Conservation (phyloP, 2,797 vertebrate genomes). For the Rhabdophis nuchalis region DNA sequence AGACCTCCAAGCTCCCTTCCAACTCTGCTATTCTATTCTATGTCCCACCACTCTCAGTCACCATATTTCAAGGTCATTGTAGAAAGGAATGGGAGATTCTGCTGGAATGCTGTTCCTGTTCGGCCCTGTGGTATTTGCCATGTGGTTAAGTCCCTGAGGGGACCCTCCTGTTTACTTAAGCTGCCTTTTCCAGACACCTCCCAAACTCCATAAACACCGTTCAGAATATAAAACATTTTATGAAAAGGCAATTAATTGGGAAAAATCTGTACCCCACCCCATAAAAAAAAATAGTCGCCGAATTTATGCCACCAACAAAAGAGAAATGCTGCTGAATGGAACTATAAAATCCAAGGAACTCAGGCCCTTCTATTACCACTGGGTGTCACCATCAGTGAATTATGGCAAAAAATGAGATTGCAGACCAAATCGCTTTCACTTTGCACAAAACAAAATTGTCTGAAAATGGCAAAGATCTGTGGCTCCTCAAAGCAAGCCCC, state of each 20-base stretch:
- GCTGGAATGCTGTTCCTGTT: background rate
- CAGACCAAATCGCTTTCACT: slow-evolving; percentile 60
- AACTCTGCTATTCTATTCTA: no score
- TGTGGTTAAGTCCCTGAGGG: background rate
- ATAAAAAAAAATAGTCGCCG: background rate
- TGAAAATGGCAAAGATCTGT: slow-evolving; percentile 3
- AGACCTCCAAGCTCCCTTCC: no score
- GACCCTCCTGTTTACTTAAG: background rate
- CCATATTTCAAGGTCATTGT: background rate
- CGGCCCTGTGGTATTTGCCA: background rate
- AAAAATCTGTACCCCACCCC: slow-evolving; percentile 55
- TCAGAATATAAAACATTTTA: slow-evolving; percentile 11
- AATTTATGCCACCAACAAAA: slow-evolving; percentile 59
- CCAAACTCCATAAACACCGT: background rate
- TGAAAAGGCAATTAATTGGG: slow-evolving; percentile 48
- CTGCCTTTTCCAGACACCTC: background rate
- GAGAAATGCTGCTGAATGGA: slow-evolving; percentile 56
- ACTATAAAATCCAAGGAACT: slow-evolving; percentile 58
- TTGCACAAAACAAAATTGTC: slow-evolving; percentile 56
- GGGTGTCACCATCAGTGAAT: slow-evolving; percentile 54
- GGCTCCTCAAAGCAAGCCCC: background rate
- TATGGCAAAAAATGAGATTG: slow-evolving; percentile 61
- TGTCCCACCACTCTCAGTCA: background rate
- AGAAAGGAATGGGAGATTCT: background rate
- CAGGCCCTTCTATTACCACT: slow-evolving; percentile 59